These are phyloP conservation scores for Lithophane leautieri DNA, from an alignment of 2,888 invertebrate genomes.

Conservation along the genomic window DNA sequence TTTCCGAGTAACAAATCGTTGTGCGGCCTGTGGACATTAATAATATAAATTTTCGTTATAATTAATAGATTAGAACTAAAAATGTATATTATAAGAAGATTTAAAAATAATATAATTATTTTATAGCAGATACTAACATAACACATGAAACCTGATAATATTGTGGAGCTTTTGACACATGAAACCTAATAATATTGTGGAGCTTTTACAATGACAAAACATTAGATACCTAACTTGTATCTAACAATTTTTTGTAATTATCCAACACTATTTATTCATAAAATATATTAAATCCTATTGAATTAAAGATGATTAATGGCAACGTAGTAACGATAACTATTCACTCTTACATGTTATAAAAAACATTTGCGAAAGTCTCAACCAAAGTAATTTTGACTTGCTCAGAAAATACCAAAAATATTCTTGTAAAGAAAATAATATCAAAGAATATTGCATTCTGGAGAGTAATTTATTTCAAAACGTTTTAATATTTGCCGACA, in stretches of 20 bases:
- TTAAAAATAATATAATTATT: background rate
- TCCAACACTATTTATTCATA: background rate
- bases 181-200: constrained; percentile 1
- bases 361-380: constrained; percentile 8
- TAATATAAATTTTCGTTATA: constrained; percentile 8
- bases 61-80: constrained; percentile 14
- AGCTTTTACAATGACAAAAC: constrained; percentile 5
- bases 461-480: constrained; percentile 42
- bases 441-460: constrained; percentile 52
- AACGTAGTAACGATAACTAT: constrained; percentile 19
- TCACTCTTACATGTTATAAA: background rate
- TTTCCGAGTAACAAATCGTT: constrained; percentile 66
- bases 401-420: constrained; percentile 39
- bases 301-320: background rate
- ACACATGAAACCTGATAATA: background rate
- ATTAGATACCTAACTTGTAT: background rate
- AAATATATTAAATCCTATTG: background rate
- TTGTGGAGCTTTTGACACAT: background rate
- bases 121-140: background rate
- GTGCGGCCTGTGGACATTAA: constrained; percentile 24
- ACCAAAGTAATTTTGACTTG: constrained; percentile 30
- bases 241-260: constrained; percentile 11
- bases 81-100: background rate
- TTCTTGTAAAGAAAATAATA: constrained; percentile 44
- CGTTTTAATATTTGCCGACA: constrained; percentile 46